These are phyloP conservation scores for Charadrius vociferus DNA, from an alignment of 2,113 vertebrate species.

Conservation along the genomic window DNA sequence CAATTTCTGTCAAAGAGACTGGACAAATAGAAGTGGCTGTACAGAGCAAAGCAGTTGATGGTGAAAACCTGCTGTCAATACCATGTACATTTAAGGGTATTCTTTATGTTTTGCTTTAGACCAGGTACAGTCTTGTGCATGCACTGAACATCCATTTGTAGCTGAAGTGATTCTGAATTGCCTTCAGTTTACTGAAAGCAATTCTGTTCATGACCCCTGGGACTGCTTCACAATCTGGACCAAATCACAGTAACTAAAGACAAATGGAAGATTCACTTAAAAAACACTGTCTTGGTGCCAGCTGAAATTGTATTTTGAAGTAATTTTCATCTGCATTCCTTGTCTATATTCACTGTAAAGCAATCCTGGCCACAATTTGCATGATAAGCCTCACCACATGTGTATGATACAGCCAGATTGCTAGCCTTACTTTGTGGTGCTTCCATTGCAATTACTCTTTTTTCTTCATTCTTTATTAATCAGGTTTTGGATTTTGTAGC, in stretches of 20 bases:
- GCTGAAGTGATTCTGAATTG: not conserved
- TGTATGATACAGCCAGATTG: not conserved
- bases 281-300: not conserved
- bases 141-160: not conserved
- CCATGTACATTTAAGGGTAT: not conserved
- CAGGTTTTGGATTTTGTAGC: conserved; percentile 46
- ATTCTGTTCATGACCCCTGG: not conserved
- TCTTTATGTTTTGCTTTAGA: not conserved
- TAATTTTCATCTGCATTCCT: not conserved
- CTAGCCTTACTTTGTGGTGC: not conserved
- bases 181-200: not conserved
- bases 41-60: not conserved
- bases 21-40: not conserved
- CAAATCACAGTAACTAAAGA: not conserved
- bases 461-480: conserved; percentile 15
- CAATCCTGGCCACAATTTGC: not conserved
- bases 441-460: conserved; percentile 22
- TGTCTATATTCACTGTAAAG: not conserved
- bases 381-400: not conserved
- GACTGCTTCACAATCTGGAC: not conserved
- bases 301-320: not conserved
- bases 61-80: not conserved
- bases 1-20: not conserved
- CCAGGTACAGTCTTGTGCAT: not conserved
- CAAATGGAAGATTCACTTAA: not conserved